A percentile compares a stretch with the other conserved stretches of the same genome.
Evolutionary conservation across 1,140 invertebrate species (phyloP).

Genomic region (Bombus ignitus): DNA sequence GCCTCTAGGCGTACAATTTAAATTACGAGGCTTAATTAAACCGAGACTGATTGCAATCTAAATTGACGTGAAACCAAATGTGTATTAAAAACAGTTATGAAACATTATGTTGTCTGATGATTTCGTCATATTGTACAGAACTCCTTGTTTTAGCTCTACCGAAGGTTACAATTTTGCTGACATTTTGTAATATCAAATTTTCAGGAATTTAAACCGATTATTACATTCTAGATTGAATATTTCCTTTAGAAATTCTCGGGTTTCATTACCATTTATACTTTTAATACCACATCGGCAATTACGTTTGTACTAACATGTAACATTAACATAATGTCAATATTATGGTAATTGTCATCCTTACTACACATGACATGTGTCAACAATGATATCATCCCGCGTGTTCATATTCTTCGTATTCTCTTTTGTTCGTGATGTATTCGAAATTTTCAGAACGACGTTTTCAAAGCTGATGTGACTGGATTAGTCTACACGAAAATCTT

Average conservation of each 20-base stretch:
- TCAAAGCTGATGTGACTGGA: no score
- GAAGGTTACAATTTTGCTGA: neutral
- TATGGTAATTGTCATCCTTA: no score
- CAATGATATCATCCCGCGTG: no score
- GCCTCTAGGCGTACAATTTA: no score
- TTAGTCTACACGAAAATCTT: no score
- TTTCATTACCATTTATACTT: no score
- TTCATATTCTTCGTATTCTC: no score
- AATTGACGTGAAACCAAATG: no score
- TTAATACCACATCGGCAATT: no score
- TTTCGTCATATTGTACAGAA: neutral
- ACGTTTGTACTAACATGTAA: neutral
- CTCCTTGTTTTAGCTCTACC: neutral
- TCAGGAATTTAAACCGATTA: neutral
- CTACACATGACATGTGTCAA: no score
- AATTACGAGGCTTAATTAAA: neutral
- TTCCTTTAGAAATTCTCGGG: neutral
- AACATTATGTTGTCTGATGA: neutral
- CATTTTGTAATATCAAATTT: neutral
- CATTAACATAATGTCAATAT: neutral
- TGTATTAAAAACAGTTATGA: neutral
- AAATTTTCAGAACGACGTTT: no score
- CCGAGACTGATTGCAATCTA: neutral
- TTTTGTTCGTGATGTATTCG: no score
- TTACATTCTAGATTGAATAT: neutral